Evolutionary conservation across 2,888 invertebrate genomes (phyloP), one percentile per base, ranked within the genome.

Genomic region (Andricus curvator): DNA sequence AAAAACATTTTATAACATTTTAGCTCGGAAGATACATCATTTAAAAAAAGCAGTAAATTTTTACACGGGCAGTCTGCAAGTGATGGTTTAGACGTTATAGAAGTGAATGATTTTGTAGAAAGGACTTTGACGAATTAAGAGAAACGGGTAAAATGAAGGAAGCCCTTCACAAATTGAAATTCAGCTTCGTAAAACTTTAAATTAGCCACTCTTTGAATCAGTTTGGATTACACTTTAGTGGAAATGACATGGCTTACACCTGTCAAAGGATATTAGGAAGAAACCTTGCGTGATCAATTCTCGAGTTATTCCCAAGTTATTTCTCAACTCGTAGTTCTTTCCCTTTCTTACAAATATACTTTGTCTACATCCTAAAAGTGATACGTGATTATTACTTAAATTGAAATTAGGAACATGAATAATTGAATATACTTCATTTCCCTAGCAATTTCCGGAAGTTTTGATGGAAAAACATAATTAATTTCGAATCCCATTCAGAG

Each of bases 391-490:
- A 62, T 25, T 62, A 25, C 62, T 62, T 62, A 56, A 74, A 51
- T 74, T 56, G 74, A 74, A 51, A 74, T n/a, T n/a, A 51, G 56
- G 33, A 33, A 51, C 13, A 17, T 33, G 29, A 74, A 29, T 74
- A 51, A 74, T 56, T 74, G 13, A 74, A 74, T 51, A 29, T 29
- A 33, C 74, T 74, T 74, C 29, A 74, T 74, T 74, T 74, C 74
- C 51, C 56, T 56, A 29, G 51, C 29, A 74, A 74, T 74, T 74
- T 74, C 74, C 74, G 56, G 74, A 51, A 4, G 4, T 29, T 56
- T 74, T 20, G 29, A 20, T 11, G n/a, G 20, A 51, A 74, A 33
- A 13, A 17, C 4, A 33, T 17, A 74, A 56, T 74, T 74, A 70
- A 51, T 70, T 51, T 33, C 20, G 15, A 68, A 68, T 22, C 62